These are phyloP conservation scores for Sisor rabdophorus DNA, from an alignment of 2,113 vertebrate species.

Conservation along the genomic window DNA sequence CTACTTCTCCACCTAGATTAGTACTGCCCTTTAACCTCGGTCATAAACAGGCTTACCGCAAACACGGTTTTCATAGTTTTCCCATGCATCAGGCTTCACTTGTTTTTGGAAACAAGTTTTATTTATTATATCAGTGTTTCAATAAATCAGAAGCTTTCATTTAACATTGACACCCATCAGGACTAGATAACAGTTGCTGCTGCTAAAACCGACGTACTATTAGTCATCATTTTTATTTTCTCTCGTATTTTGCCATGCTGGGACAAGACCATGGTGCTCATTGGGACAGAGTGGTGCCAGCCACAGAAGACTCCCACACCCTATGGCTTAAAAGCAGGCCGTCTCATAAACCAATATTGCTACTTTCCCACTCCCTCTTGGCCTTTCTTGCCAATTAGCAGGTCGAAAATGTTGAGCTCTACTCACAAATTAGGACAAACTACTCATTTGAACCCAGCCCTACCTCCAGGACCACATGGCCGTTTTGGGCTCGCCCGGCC, in stretches of 20 bases:
- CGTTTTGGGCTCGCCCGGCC: not conserved
- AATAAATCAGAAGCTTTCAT: not conserved
- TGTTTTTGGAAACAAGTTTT: not conserved
- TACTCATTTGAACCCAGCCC: conserved; percentile 36
- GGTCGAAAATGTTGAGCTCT: conserved; percentile 58
- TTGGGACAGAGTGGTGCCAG: conserved; percentile 56
- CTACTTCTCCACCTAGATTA: conserved; percentile 59
- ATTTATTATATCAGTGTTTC: too few species aligned
- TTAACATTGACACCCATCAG: not conserved
- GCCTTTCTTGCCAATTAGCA: conserved; percentile 55
- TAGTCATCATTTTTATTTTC: not conserved
- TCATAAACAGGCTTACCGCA: conserved; percentile 40
- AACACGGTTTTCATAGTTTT: not conserved
- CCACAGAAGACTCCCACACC: conserved; percentile 55
- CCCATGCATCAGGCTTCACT: too few species aligned
- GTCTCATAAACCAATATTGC: conserved; percentile 32
- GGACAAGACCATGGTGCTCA: not conserved
- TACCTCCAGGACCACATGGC: conserved; percentile 28
- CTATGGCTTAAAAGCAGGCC: conserved; percentile 23
- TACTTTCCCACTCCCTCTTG: conserved; percentile 45
- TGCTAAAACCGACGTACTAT: not conserved
- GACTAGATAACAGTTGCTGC: not conserved
- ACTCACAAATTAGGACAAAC: conserved; percentile 48
- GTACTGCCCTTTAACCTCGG: conserved; percentile 61
- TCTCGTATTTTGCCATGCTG: not conserved